These are phyloP conservation scores for Peromyscus aztecus DNA, from an alignment of 2,797 vertebrate genomes.

Conservation along the genomic window DNA sequence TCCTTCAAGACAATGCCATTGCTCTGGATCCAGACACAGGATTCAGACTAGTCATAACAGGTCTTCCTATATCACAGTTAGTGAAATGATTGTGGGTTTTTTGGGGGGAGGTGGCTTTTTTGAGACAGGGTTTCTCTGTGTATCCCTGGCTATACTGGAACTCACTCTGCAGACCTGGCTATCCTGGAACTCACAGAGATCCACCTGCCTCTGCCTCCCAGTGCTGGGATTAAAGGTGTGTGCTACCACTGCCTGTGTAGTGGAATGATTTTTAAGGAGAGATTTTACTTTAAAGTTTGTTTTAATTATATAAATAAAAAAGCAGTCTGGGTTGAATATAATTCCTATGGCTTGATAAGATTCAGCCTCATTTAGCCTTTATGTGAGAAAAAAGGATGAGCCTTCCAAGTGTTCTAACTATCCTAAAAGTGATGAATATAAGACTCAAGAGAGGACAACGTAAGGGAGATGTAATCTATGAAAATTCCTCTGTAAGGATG, in stretches of 20 bases:
- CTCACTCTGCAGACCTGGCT: background rate
- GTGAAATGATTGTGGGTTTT: background rate
- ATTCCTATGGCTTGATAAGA: background rate
- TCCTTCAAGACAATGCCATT: background rate
- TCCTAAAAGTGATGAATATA: background rate
- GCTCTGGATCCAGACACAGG: background rate
- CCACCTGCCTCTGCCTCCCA: background rate
- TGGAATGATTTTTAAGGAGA: background rate
- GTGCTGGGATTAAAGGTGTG: background rate
- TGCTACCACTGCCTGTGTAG: background rate
- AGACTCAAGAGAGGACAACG: background rate
- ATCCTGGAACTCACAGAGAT: background rate
- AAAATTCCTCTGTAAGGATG: background rate
- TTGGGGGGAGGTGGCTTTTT: background rate
- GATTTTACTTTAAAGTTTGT: slow-evolving; percentile 8
- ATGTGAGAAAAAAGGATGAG: background rate
- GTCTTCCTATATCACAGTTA: background rate
- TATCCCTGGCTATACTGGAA: background rate
- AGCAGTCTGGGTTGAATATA: background rate
- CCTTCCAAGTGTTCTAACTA: background rate
- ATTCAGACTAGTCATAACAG: background rate
- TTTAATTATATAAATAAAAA: slow-evolving; percentile 39
- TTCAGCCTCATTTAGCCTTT: background rate
- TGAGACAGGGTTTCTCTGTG: background rate
- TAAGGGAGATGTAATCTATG: background rate